These are phyloP conservation scores for Myzus persicae DNA, from an alignment of 1,140 invertebrate genomes.

Conservation along the genomic window DNA sequence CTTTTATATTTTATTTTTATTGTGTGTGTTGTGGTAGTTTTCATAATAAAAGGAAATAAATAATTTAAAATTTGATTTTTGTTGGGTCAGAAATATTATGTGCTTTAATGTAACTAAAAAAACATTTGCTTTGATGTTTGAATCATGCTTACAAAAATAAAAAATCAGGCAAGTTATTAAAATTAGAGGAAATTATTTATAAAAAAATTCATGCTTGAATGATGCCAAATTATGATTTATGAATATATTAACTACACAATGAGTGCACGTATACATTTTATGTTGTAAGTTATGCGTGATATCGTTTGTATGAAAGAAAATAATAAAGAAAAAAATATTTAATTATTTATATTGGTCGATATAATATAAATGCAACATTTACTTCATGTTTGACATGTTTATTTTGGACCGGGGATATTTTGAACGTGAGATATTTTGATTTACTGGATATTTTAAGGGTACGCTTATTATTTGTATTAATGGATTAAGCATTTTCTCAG, in stretches of 20 bases:
- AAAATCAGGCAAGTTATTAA: not conserved
- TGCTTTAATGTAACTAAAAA: not conserved
- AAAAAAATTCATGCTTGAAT: not conserved
- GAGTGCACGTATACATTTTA: not conserved
- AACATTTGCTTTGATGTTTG: not conserved
- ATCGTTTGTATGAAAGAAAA: not conserved
- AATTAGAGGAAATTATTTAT: not conserved
- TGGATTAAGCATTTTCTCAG: not conserved
- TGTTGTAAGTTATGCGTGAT: not conserved
- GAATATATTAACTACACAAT: not conserved
- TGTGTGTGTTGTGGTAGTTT: not conserved
- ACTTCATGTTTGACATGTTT: not conserved
- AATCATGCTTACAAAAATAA: not conserved
- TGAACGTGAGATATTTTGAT: not conserved
- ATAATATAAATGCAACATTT: not conserved
- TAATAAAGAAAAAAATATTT: not conserved
- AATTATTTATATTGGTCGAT: not conserved
- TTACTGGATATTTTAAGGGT: not conserved
- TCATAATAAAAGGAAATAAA: slow-evolving; percentile 16
- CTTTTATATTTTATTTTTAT: not conserved
- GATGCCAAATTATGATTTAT: not conserved
- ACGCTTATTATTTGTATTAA: not conserved
- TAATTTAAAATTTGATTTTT: not conserved
- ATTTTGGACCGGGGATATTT: not conserved
- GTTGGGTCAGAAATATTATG: not conserved